Percentiles rank a stretch among this genome's conserved stretches.
Evolutionary conservation across 1,140 invertebrate genomes (phyloP).

Genomic region (Choristoneura fumiferana): DNA sequence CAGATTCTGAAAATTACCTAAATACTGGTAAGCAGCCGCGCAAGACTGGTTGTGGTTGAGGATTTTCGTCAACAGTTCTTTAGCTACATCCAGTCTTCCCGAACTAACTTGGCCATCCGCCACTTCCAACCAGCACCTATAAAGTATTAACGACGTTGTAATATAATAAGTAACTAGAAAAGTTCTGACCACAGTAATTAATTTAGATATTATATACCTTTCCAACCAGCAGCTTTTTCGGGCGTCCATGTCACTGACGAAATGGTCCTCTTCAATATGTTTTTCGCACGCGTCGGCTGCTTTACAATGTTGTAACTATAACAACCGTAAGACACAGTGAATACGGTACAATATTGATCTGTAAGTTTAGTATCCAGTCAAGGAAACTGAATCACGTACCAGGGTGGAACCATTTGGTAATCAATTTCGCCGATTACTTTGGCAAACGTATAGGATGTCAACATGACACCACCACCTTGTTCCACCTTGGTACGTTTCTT

Average conservation of each 20-base stretch:
- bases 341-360: no score
- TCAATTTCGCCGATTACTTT: no score
- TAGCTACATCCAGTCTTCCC: slow-evolving; percentile 92
- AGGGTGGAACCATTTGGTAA: no score
- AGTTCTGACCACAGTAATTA: no score
- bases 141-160: no score
- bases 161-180: no score
- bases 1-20: slow-evolving; percentile 47
- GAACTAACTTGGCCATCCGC: slow-evolving; percentile 95
- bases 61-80: slow-evolving; percentile 88
- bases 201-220: slow-evolving; percentile 59
- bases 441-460: no score
- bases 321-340: no score
- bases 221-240: slow-evolving; percentile 98
- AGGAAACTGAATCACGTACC: no score
- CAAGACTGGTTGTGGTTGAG: slow-evolving; percentile 95
- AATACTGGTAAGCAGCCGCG: slow-evolving; percentile 93
- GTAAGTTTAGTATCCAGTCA: no score
- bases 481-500: no score
- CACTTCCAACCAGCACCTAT: slow-evolving; percentile 91
- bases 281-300: slow-evolving; percentile 93
- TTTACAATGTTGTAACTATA: slow-evolving; percentile 89
- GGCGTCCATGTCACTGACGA: slow-evolving; percentile 93
- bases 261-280: slow-evolving; percentile 92
- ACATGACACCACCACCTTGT: no score